Evolutionary conservation across 92 coral and sea anemone species (phyloP).

Genomic region (Parazoanthus darwini): DNA sequence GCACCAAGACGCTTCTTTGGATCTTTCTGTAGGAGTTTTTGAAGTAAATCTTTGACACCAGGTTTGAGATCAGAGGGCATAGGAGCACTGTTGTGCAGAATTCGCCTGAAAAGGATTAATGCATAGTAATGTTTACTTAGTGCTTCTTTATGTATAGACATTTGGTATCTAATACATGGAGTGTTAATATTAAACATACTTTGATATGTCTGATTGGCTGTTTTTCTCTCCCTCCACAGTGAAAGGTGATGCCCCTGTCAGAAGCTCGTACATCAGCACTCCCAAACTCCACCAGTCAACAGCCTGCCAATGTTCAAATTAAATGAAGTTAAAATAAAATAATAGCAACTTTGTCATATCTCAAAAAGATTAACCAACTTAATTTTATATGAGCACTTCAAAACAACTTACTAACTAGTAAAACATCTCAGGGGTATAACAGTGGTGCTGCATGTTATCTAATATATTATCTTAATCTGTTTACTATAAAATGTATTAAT

Average conservation of each 20-base stretch:
- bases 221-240: constrained; percentile 99
- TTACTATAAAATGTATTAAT: too few relatives aligned
- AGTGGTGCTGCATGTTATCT: too few relatives aligned
- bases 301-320: constrained; percentile 55
- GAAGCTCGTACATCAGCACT: constrained; percentile 91
- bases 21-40: constrained; percentile 78
- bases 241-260: constrained; percentile 99
- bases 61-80: constrained; percentile 85
- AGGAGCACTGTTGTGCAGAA: constrained; percentile 85
- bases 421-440: too few relatives aligned
- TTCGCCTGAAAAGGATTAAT: constrained; percentile 60
- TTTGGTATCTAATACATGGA: too few relatives aligned
- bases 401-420: too few relatives aligned
- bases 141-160: background rate
- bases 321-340: background rate
- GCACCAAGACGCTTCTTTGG: constrained; percentile 91
- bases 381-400: too few relatives aligned
- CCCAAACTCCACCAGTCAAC: constrained; percentile 99
- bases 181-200: constrained; percentile 51
- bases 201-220: constrained; percentile 96
- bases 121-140: background rate
- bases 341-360: background rate
- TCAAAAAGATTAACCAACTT: too few relatives aligned
- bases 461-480: too few relatives aligned
- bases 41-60: constrained; percentile 76